A percentile compares a stretch with the other conserved stretches of the same genome.
Conservation (phyloP, 2,888 invertebrate genomes). For the Lampropteryx suffumata region DNA sequence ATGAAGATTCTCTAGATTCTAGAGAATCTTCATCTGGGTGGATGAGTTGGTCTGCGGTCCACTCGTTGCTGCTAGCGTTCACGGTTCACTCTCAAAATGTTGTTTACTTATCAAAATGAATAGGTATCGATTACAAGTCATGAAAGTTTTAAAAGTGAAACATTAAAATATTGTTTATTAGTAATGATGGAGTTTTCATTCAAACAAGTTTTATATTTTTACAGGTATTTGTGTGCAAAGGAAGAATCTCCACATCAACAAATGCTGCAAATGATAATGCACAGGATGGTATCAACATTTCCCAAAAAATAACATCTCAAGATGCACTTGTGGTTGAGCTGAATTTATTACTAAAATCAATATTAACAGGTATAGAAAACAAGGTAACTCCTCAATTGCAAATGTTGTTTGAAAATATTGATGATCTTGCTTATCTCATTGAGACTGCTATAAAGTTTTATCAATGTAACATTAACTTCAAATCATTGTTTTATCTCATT, state of each 20-base stretch:
- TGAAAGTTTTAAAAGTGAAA: too few species aligned
- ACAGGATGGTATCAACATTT: slow-evolving; percentile 35
- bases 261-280: slow-evolving; percentile 29
- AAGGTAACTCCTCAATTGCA: slow-evolving; percentile 52
- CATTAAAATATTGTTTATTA: too few species aligned
- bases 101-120: too few species aligned
- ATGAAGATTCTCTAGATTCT: too few species aligned
- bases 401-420: slow-evolving; percentile 58
- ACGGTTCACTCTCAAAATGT: too few species aligned
- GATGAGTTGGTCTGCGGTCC: too few species aligned
- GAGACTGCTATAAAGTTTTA: slow-evolving; percentile 54
- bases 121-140: too few species aligned
- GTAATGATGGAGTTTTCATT: background rate
- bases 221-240: slow-evolving; percentile 27
- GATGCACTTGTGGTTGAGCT: slow-evolving; percentile 58
- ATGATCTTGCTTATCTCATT: slow-evolving; percentile 56
- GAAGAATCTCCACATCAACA: slow-evolving; percentile 22
- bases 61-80: too few species aligned
- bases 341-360: slow-evolving; percentile 44
- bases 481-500: slow-evolving; percentile 58
- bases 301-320: slow-evolving; percentile 50
- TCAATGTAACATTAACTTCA: slow-evolving; percentile 55
- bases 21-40: too few species aligned
- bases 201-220: slow-evolving; percentile 2
- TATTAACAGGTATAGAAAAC: slow-evolving; percentile 41